A percentile compares a stretch with the other conserved stretches of the same genome.
These are phyloP conservation scores for Limnephilus marmoratus DNA, from an alignment of 2,888 invertebrate genomes.

Conservation along the genomic window DNA sequence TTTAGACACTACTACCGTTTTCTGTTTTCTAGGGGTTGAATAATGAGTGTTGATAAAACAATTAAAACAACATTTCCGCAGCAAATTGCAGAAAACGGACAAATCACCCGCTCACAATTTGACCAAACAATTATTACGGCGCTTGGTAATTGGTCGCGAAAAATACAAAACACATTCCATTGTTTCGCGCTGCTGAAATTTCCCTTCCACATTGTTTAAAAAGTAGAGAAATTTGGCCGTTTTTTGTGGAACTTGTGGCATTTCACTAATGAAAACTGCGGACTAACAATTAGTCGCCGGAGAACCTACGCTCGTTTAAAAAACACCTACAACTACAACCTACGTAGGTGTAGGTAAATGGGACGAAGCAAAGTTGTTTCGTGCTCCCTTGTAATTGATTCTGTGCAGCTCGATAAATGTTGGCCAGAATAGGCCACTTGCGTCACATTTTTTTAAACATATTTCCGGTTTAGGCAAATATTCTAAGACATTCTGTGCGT, in stretches of 20 bases:
- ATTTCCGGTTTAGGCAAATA: no score
- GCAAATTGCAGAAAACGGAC: conserved; percentile 6
- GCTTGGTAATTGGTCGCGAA: conserved; percentile 24
- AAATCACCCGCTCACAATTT: conserved; percentile 13
- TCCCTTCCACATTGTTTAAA: conserved; percentile 11
- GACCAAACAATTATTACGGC: conserved; percentile 23
- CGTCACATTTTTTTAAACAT: no score
- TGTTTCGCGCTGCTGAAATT: conserved; percentile 3
- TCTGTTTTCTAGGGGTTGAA: background rate
- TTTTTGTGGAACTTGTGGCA: conserved; percentile 43
- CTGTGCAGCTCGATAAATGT: background rate
- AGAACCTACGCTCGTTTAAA: background rate
- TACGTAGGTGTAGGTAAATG: background rate
- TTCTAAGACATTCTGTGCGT: no score
- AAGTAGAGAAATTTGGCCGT: conserved; percentile 39
- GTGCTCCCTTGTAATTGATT: background rate
- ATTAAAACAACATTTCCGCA: background rate
- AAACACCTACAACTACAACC: background rate
- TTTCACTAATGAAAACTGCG: conserved; percentile 60
- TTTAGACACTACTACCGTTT: background rate
- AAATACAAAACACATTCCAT: conserved; percentile 27
- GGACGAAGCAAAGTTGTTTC: background rate
- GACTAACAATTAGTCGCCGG: conserved; percentile 55
- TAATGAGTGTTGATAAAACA: background rate
- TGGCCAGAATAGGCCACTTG: no score